Evolutionary conservation across 30 jellyfish, hydroid and myxozoan species (phyloP).

Genomic region (Aurelia sp.): DNA sequence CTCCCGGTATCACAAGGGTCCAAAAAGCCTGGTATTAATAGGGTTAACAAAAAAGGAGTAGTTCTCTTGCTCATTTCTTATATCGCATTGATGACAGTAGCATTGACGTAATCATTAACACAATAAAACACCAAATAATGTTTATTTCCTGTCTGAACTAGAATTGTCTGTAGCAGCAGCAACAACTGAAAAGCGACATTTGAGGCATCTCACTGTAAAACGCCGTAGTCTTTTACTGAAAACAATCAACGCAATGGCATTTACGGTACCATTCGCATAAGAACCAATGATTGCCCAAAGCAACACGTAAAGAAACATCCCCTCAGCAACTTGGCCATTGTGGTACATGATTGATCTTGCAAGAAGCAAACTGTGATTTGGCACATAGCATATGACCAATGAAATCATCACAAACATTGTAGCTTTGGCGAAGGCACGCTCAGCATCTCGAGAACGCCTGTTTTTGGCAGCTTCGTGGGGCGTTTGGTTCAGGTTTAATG

Average conservation of each 20-base stretch:
- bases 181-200: no score
- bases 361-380: slow-evolving; percentile 6
- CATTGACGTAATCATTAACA: no score
- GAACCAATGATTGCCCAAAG: slow-evolving; percentile 26
- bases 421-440: slow-evolving; percentile 18
- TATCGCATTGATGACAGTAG: no score
- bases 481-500: not conserved
- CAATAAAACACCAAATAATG: no score
- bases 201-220: not conserved
- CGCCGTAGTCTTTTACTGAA: not conserved
- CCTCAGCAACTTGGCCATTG: not conserved
- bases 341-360: not conserved
- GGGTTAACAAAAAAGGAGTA: no score
- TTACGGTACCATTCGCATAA: slow-evolving; percentile 18
- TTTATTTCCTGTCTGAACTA: no score
- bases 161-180: no score
- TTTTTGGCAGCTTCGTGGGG: not conserved
- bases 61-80: no score
- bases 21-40: no score
- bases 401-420: not conserved
- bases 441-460: not conserved
- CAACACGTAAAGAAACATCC: slow-evolving; percentile 16
- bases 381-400: slow-evolving; percentile 25
- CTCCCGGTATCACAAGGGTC: no score
- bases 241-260: slow-evolving; percentile 8